A percentile compares a stretch with the other conserved stretches of the same genome.
Evolutionary conservation across 2,797 vertebrate species (phyloP).

Genomic region (Gorsachius magnificus): DNA sequence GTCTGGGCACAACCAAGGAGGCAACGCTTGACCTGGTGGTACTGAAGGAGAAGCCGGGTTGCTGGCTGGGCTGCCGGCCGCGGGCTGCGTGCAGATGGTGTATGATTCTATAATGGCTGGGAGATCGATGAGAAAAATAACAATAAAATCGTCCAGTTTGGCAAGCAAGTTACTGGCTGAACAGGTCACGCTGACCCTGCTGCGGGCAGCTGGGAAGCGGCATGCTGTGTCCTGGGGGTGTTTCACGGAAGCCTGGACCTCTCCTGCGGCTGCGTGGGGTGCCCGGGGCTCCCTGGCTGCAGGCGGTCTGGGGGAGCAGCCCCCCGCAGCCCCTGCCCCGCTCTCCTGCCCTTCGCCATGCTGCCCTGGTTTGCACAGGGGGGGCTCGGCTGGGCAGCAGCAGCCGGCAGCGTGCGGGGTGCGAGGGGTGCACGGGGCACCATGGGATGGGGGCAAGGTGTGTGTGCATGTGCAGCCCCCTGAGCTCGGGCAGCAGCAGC

Average conservation of each 20-base stretch:
- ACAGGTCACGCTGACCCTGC: background rate
- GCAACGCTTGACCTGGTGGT: background rate
- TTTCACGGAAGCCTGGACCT: rapidly evolving
- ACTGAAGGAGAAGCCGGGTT: background rate
- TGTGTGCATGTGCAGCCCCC: background rate
- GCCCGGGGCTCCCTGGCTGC: rapidly evolving
- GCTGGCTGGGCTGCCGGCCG: background rate
- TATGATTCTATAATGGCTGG: background rate
- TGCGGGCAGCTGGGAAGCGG: background rate
- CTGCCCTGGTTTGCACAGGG: background rate
- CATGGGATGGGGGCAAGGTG: rapidly evolving
- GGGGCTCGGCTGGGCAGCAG: background rate
- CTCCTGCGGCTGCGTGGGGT: background rate
- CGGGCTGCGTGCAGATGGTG: background rate
- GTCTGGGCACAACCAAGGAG: constrained; percentile 33
- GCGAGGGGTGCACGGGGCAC: too few relatives aligned
- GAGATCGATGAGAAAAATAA: constrained; percentile 12
- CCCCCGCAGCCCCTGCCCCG: background rate
- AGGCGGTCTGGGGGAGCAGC: too few relatives aligned
- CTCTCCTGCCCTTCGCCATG: background rate
- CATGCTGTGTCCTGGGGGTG: rapidly evolving
- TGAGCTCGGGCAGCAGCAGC: rapidly evolving
- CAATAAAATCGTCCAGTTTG: constrained; percentile 57
- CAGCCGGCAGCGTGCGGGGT: background rate
- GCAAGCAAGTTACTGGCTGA: constrained; percentile 23